These are phyloP conservation scores for Hipparchia semele DNA, from an alignment of 2,888 invertebrate species.

Conservation along the genomic window DNA sequence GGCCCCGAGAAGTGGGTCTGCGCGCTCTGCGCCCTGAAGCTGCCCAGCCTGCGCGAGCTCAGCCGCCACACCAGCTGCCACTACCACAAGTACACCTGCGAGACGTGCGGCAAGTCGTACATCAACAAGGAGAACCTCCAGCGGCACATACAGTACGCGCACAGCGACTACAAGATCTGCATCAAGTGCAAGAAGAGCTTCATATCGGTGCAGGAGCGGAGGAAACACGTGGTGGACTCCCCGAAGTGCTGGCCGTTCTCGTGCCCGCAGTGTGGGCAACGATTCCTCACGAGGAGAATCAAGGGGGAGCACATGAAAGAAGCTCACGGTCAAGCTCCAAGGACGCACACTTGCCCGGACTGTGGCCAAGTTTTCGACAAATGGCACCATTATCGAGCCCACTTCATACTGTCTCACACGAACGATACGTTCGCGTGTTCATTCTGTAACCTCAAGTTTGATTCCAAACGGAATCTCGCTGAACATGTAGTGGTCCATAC, in stretches of 20 bases:
- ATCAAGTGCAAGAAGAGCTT: constrained; percentile 55
- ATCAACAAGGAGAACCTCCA: constrained; percentile 52
- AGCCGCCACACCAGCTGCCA: constrained; percentile 62
- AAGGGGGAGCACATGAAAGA: constrained; percentile 55
- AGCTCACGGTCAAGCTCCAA: constrained; percentile 46
- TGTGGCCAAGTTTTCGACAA: constrained; percentile 50
- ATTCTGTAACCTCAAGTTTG: constrained; percentile 66
- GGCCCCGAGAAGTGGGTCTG: constrained; percentile 55
- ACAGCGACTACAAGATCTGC: constrained; percentile 48
- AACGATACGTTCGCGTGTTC: constrained; percentile 55
- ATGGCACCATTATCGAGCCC: constrained; percentile 50
- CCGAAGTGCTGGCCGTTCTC: constrained; percentile 57
- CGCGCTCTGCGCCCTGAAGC: constrained; percentile 53
- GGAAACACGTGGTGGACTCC: constrained; percentile 51
- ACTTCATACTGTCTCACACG: constrained; percentile 61
- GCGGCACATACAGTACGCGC: constrained; percentile 48
- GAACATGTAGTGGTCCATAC: constrained; percentile 75
- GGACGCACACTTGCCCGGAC: constrained; percentile 47
- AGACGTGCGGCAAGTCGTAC: constrained; percentile 64
- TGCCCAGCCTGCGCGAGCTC: constrained; percentile 54
- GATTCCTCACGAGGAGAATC: constrained; percentile 54
- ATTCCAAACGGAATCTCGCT: constrained; percentile 65
- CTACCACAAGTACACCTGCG: constrained; percentile 61
- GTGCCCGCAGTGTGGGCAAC: constrained; percentile 57
- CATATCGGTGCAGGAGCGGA: constrained; percentile 52